Evolutionary conservation across 1,140 invertebrate species (phyloP).

Genomic region (Saxidomus purpurata): DNA sequence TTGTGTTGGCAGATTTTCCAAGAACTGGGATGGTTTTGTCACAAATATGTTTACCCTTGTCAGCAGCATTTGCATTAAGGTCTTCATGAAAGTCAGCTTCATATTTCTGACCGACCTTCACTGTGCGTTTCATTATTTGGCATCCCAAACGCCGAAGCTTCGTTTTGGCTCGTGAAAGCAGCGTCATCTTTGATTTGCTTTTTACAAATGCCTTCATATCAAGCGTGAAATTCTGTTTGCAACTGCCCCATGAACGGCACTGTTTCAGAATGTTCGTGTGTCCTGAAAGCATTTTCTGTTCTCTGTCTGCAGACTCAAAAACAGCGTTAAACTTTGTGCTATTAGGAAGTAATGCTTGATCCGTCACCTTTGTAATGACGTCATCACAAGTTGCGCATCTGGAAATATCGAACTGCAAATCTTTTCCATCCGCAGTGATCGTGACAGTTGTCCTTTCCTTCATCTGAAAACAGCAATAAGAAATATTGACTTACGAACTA

Average conservation of each 20-base stretch:
- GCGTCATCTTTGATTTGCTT: conserved; percentile 18
- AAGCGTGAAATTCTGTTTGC: background rate
- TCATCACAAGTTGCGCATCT: conserved; percentile 4
- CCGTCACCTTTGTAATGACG: conserved; percentile 16
- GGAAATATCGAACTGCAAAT: background rate
- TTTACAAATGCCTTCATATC: background rate
- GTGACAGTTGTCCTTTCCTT: background rate
- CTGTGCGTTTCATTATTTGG: background rate
- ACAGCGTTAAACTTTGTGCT: background rate
- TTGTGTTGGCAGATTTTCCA: background rate
- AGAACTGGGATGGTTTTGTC: background rate
- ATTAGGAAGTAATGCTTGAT: background rate
- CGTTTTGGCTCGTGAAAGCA: background rate
- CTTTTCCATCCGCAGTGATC: background rate
- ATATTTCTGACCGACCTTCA: no score
- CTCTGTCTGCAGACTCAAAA: no score
- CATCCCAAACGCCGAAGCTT: background rate
- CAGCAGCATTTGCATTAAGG: background rate
- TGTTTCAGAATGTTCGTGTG: conserved; percentile 7
- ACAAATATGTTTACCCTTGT: background rate
- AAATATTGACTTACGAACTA: no score
- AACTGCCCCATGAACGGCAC: background rate
- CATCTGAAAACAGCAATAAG: conserved; percentile 10
- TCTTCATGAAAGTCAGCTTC: background rate
- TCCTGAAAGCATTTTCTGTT: background rate